Base-by-base conservation (phyloP, 2,113 vertebrate genomes). In the Ictalurus punctatus region DNA sequence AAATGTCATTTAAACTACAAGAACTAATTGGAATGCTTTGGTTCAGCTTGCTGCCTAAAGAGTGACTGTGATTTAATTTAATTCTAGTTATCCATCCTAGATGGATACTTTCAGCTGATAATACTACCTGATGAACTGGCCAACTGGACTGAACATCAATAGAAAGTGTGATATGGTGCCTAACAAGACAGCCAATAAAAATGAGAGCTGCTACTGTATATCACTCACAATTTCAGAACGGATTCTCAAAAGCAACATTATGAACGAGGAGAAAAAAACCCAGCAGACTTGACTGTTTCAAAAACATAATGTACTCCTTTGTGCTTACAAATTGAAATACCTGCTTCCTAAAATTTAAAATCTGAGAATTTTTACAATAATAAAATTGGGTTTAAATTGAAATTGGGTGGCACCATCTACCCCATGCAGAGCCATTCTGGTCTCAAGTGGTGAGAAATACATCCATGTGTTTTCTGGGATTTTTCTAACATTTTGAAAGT, bases 1-100 rank as follows among this genome's bases (percentile, higher is more conserved):
- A 92, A 93, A 93, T 94, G 94, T 93, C 92, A 92, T 92, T 94
- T 90, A 93, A 93, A 93, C 92, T 87, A 92, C 86, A 90, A 89
- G 90, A 94, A 92, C 93, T 91, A 94, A 93, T 94, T 92, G 93
- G 78, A 91, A 92, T 30, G 93, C 92, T 30, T 91, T 92, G 89
- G 90, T 91, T 94, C 92, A 91, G 90, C 92, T 89, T 91, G 89
- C 48, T 91, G 89, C 90, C 86, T 92, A 84, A 94, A 94, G 93
- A 93, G 82, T 40, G 89, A 87, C 88, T 89, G 91, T 80, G 63
- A 91, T 89, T 93, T 92, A 91, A 91, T 89, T 93, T 92, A 91
- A 90, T 94, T 88, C 88, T 48, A 74, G 17, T 73, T 89, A 61
- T 48, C 58, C 34, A 59, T 37, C 90, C 86, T 76, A 69, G 74